Percentiles rank a stretch among this genome's conserved stretches.
Evolutionary conservation across 2,113 vertebrate species (phyloP).

Genomic region (Oceanodroma tethys): DNA sequence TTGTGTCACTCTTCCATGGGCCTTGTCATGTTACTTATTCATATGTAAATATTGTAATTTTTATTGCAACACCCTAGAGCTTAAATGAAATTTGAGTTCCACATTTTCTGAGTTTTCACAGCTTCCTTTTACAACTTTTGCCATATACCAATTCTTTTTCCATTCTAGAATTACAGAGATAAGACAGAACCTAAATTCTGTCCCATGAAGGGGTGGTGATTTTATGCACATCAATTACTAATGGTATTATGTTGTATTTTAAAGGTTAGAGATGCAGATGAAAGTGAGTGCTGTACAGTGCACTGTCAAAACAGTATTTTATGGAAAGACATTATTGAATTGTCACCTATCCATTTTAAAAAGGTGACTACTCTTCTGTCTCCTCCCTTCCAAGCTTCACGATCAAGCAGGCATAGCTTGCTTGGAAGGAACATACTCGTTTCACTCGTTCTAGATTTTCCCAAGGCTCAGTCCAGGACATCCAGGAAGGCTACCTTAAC

Average conservation of each 20-base stretch:
- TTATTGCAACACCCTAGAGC: background rate
- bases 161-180: background rate
- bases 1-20: background rate
- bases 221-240: background rate
- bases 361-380: background rate
- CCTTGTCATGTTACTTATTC: background rate
- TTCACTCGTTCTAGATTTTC: background rate
- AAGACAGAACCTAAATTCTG: background rate
- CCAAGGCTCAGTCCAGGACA: background rate
- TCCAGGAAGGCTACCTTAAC: background rate
- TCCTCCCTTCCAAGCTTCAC: background rate
- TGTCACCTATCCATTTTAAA: background rate
- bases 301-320: background rate
- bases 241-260: background rate
- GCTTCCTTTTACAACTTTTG: background rate
- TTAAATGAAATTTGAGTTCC: background rate
- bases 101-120: background rate
- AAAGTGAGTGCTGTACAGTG: background rate
- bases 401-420: background rate
- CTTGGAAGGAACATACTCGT: rapidly evolving
- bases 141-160: background rate
- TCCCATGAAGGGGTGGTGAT: background rate
- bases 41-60: background rate
- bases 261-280: background rate
- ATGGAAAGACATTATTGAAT: background rate